Conservation (phyloP, 1,140 invertebrate species). For the Melipona quadrifasciata region DNA sequence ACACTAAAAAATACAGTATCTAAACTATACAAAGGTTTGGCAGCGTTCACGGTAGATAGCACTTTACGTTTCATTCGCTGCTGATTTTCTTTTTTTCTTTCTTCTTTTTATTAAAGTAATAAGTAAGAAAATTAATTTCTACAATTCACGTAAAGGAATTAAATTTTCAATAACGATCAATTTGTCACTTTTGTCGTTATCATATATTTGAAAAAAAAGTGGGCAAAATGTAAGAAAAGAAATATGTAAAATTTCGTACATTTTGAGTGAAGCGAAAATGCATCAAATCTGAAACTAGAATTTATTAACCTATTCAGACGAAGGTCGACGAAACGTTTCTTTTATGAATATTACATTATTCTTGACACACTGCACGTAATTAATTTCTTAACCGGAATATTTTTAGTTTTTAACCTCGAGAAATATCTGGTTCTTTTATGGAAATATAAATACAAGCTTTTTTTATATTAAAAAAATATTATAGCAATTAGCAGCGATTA, state of each 20-base stretch:
- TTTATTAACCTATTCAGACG: background rate
- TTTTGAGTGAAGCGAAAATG: background rate
- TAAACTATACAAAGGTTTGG: slow-evolving; percentile 77
- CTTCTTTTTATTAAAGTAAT: background rate
- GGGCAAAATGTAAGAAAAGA: background rate
- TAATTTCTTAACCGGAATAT: too few species aligned
- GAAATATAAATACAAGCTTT: too few species aligned
- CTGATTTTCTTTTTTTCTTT: slow-evolving; percentile 18
- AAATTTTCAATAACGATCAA: background rate
- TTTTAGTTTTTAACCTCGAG: background rate
- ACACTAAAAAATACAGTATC: slow-evolving; percentile 60
- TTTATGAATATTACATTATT: background rate
- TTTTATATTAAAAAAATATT: background rate
- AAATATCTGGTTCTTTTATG: background rate
- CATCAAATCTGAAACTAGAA: background rate
- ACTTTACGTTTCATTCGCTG: slow-evolving; percentile 27
- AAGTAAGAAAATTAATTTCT: background rate
- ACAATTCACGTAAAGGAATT: background rate
- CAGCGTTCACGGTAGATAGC: slow-evolving; percentile 60
- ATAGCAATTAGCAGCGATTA: background rate
- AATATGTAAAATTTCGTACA: background rate
- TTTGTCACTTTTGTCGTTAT: background rate
- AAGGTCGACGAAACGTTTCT: background rate
- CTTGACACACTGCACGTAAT: background rate
- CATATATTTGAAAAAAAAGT: background rate